phyloP scores from a whole-genome alignment of 64 coral and sea anemone species.

The Cladopsammia gracilis region DNA sequence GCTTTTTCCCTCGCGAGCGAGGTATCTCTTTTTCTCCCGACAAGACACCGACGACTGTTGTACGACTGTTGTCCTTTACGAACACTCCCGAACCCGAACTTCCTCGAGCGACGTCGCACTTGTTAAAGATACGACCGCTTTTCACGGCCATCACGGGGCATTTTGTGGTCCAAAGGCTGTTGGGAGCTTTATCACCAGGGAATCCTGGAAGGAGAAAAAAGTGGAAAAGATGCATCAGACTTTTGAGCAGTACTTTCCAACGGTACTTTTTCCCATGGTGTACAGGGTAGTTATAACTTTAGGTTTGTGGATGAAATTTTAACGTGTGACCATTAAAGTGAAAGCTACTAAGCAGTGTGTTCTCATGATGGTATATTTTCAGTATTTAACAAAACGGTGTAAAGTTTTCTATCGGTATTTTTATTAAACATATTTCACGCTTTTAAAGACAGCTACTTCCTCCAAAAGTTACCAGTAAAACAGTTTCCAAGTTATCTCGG shows the following conservation, averaged over 20 bases:
- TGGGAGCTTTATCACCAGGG: conserved; percentile 62
- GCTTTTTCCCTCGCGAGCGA: background rate
- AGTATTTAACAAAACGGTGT: no score
- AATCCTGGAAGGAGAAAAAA: conserved; percentile 57
- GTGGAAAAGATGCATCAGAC: no score
- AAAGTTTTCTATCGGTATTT: no score
- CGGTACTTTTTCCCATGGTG: background rate
- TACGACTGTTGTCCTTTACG: conserved; percentile 19
- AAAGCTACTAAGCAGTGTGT: no score
- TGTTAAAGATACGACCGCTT: conserved; percentile 27
- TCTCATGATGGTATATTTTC: no score
- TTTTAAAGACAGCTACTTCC: no score
- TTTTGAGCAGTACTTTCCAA: background rate
- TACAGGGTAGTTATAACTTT: no score
- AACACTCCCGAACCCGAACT: conserved; percentile 86
- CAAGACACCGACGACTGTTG: conserved; percentile 53
- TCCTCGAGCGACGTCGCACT: conserved; percentile 68
- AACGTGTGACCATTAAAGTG: no score
- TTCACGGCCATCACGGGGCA: conserved; percentile 2
- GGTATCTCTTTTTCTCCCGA: conserved; percentile 2
- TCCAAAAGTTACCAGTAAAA: no score
- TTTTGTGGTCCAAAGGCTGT: conserved; percentile 71
- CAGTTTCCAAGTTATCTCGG: no score
- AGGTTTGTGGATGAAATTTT: no score
- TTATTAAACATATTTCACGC: no score